Evolutionary conservation across 2,113 vertebrate genomes (phyloP), one percentile per base, ranked within the genome.

Genomic region (Siniperca knerii): DNA sequence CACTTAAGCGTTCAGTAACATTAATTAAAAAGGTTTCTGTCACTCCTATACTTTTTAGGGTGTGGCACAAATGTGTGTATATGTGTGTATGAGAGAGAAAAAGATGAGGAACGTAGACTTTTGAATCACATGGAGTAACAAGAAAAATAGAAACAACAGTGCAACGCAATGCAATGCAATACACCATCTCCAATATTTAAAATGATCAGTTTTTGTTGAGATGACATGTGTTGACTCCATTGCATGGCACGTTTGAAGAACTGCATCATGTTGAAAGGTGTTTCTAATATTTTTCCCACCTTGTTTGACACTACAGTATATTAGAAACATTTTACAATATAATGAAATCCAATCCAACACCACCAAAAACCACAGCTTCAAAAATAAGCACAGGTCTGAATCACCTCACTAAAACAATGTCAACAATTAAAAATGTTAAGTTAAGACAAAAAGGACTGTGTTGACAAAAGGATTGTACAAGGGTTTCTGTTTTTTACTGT

Each of bases 1-100:
- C 55, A 55, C 58, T 90, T 72, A 74, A 83, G 70, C 69, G 25
- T 64, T 80, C 18, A 46, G 52, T 75, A 50, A 69, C 58, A 84
- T 77, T n/a, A 60, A 25, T 81, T 44, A 33, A 77, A 77, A 67
- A 35, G 16, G n/a, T 67, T 71, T 64, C 33, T 79, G 57, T 69
- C 44, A 60, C 33, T 55, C 13, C 18, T 48, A 13, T 69, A 67
- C 46, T 50, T 54, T 68, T 25, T 8, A 54, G 11, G 40, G n/a
- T 60, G 15, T 23, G n/a, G 60, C 2, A 18, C 1, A 0, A 23
- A 37, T 50, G 42, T 79, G 18, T 60, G 6, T 48, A 21, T 6
- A 37, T 50, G 42, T 79, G 18, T 60, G 6, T 48, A 21, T 6
- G 2, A 6, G 54, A 50, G 16, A 57, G 42, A 65, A 21, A 33